These are phyloP conservation scores for Phocides pigmalion DNA, from an alignment of 1,140 invertebrate genomes.

Conservation along the genomic window DNA sequence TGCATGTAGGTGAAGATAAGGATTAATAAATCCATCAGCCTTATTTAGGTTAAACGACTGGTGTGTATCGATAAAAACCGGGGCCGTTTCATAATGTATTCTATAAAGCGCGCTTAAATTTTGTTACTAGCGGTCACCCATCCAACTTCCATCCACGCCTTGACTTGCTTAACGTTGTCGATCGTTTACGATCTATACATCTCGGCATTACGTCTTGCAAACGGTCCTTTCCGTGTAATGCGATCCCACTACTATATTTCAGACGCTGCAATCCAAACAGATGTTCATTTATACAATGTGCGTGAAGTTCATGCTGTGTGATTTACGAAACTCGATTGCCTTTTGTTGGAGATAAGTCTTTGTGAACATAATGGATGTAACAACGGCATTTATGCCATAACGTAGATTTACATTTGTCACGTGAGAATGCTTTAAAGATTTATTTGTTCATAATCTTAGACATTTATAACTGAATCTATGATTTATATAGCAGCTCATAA, in stretches of 20 bases:
- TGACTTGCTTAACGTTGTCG: too few species aligned
- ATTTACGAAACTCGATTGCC: constrained; percentile 16
- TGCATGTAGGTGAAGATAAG: too few species aligned
- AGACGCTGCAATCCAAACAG: constrained; percentile 14
- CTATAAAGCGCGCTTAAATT: too few species aligned
- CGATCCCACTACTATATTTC: constrained; percentile 3
- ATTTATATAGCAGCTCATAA: background rate
- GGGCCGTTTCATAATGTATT: too few species aligned
- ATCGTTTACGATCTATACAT: too few species aligned
- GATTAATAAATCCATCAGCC: too few species aligned
- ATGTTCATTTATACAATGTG: constrained; percentile 17
- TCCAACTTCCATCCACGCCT: too few species aligned
- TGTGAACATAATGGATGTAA: constrained; percentile 13
- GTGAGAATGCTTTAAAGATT: background rate
- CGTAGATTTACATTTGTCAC: constrained; percentile 14
- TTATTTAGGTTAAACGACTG: too few species aligned
- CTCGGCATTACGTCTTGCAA: background rate
- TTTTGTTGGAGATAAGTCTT: constrained; percentile 27
- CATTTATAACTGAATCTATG: background rate
- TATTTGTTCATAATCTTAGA: background rate
- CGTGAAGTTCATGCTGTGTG: constrained; percentile 19
- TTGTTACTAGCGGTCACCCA: too few species aligned
- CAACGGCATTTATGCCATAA: constrained; percentile 5
- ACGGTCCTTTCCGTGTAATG: background rate
- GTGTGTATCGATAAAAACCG: too few species aligned